Evolutionary conservation across 2,888 invertebrate genomes (phyloP).

Genomic region (Hecatera dysodea): DNA sequence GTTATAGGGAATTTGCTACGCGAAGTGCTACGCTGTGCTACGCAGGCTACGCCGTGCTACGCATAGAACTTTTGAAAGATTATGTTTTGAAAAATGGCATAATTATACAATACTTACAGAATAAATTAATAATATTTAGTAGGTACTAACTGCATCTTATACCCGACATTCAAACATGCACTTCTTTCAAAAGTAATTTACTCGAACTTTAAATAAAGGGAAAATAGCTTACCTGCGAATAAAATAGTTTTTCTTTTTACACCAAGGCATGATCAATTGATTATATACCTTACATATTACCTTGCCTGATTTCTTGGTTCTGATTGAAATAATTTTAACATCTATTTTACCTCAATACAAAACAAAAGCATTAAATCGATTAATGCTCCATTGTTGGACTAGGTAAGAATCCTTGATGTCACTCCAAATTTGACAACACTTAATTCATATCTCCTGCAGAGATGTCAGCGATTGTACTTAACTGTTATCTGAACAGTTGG

Average conservation of each 20-base stretch:
- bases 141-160: too few species aligned
- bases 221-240: too few species aligned
- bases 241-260: too few species aligned
- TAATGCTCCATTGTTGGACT: not conserved
- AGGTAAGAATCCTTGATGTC: constrained; percentile 4
- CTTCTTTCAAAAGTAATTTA: too few species aligned
- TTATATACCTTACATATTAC: too few species aligned
- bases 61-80: too few species aligned
- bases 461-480: constrained; percentile 47
- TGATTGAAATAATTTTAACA: not conserved
- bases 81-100: too few species aligned
- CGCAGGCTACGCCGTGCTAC: not conserved
- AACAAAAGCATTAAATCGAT: not conserved
- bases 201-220: too few species aligned
- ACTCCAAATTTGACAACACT: constrained; percentile 25
- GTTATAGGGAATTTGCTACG: constrained; percentile 19
- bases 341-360: not conserved
- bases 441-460: constrained; percentile 38
- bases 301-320: not conserved
- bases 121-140: too few species aligned
- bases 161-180: too few species aligned
- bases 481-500: constrained; percentile 55
- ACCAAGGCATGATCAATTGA: too few species aligned
- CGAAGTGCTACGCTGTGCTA: constrained; percentile 6
- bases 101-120: too few species aligned